Conservation (phyloP, 2,113 vertebrate genomes). For the Hemiprocne comata region DNA sequence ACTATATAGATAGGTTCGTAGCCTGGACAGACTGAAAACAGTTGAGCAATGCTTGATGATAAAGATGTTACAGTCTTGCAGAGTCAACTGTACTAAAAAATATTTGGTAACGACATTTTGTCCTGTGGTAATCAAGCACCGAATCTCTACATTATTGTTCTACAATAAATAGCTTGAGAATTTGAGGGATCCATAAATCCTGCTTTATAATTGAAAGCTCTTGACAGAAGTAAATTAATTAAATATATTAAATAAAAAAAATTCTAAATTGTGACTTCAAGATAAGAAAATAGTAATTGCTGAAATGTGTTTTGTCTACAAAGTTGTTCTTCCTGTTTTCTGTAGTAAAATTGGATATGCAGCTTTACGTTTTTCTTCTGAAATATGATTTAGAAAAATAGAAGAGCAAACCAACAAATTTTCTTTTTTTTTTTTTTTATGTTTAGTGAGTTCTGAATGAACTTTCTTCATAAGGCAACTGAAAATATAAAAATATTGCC, state of each 20-base stretch:
- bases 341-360: background rate
- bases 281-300: background rate
- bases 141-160: background rate
- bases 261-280: background rate
- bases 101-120: background rate
- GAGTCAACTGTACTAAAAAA: background rate
- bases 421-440: background rate
- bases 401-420: background rate
- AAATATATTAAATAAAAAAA: background rate
- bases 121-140: background rate
- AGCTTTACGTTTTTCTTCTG: background rate
- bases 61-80: background rate
- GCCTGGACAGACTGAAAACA: background rate
- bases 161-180: background rate
- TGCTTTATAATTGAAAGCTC: background rate
- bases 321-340: background rate
- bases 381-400: background rate
- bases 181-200: background rate
- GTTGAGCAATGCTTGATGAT: background rate
- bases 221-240: background rate
- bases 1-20: background rate
- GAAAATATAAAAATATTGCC: background rate
- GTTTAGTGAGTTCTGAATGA: background rate
- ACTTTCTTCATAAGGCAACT: background rate
- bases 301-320: background rate